Conservation (phyloP, 2,888 invertebrate genomes). For the Graphium colonna region DNA sequence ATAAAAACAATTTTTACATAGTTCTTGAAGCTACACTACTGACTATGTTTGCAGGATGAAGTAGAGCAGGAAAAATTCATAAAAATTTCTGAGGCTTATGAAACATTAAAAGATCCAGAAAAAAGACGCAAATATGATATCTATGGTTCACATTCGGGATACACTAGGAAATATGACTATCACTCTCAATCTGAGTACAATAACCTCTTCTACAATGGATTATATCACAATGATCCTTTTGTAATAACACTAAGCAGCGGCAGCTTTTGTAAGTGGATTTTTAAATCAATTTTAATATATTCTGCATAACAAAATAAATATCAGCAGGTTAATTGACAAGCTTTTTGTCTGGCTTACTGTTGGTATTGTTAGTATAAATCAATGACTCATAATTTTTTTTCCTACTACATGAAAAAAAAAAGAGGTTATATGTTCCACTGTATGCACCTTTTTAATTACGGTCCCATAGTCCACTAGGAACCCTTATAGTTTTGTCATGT, state of each 20-base stretch:
- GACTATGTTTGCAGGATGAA: conserved; percentile 79
- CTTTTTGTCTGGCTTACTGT: not conserved
- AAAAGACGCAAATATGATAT: conserved; percentile 88
- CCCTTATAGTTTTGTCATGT: too few species aligned
- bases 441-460: too few species aligned
- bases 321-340: not conserved
- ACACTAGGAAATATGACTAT: conserved; percentile 77
- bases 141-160: conserved; percentile 83
- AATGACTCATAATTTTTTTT: too few species aligned
- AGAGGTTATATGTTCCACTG: too few species aligned
- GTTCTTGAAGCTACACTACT: not conserved
- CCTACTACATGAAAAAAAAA: too few species aligned
- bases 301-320: too few species aligned
- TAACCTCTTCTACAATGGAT: conserved; percentile 91
- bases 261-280: conserved; percentile 84
- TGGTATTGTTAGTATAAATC: too few species aligned
- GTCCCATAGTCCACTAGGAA: too few species aligned
- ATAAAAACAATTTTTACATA: too few species aligned
- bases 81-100: conserved; percentile 90
- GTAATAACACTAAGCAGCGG: conserved; percentile 87
- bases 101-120: conserved; percentile 90
- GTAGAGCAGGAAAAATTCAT: conserved; percentile 87
- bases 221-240: conserved; percentile 91
- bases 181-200: conserved; percentile 83
- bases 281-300: not conserved